Base-by-base conservation (phyloP, 1,140 invertebrate species). In the Calosoma granatense region DNA sequence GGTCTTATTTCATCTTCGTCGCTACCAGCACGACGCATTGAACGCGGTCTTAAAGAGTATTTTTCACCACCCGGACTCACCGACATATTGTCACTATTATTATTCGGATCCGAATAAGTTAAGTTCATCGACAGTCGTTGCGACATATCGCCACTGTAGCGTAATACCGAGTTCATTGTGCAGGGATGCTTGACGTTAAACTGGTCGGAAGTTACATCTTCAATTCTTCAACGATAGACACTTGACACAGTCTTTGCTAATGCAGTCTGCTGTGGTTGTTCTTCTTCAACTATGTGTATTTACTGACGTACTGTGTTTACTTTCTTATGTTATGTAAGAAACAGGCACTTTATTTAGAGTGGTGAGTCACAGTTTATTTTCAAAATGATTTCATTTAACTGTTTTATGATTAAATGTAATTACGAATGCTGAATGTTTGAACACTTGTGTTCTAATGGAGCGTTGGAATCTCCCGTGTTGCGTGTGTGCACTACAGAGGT, bases 31-130 rank as follows among this genome's bases (percentile, higher is more conserved):
- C 65, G 56, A 19, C 66, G 47, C 22, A 60, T 56, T 15, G 68
- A 69, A 20, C 69, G 57, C 11, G 69, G 68, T 23, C 69, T 41
- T 26, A 71, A 59, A 2, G 67, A 70, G 55, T 71, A 71, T 59
- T 71, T 71, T 30, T 71, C 69, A 51, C 61, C 64, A 61, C 53
- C 26, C 61, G 66, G 20, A 63, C 41, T 36, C 58, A 22, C 12
- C 15, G 20, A 22, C 51, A 22, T 62, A 43, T 62, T 55, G 51
- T 55, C 43, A 55, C 61, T 63, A 54, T 67, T 63, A 56, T 65
- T 63, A 58, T 68, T 68, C 19, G 64, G 56, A 56, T 69, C 67
- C 20, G 58, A 61, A 47, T 61, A 64, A 56, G 55, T 61, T 21
- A 53, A 43, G 15, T 63, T 58, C 26, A 60, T 39, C 12, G 65